These are phyloP conservation scores for Auanema freiburgensis DNA, from an alignment of 2,888 invertebrate species.

Conservation along the genomic window DNA sequence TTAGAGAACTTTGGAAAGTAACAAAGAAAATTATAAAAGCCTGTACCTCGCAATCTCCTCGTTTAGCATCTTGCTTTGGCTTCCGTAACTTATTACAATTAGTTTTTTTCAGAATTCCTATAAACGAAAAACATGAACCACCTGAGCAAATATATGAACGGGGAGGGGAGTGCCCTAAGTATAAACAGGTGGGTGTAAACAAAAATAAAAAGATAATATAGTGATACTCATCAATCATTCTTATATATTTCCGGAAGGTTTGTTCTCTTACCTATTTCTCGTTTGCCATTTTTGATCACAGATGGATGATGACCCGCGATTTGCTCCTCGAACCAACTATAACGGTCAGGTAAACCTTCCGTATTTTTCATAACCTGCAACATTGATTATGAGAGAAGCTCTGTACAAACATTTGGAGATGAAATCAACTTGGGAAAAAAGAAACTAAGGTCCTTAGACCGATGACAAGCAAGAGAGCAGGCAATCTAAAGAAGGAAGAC, in stretches of 20 bases:
- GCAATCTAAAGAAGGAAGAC: conserved; percentile 12
- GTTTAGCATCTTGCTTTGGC: conserved; percentile 49
- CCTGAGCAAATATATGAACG: background rate
- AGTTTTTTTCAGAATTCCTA: conserved; percentile 56
- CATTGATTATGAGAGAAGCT: conserved; percentile 1
- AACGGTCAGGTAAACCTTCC: conserved; percentile 40
- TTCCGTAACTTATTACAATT: conserved; percentile 50
- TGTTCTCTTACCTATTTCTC: conserved; percentile 56
- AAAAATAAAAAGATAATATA: background rate
- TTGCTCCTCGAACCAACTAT: conserved; percentile 54
- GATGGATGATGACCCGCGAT: conserved; percentile 63
- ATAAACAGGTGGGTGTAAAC: background rate
- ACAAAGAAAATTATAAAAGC: background rate
- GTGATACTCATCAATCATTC: background rate
- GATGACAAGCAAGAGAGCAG: conserved; percentile 18
- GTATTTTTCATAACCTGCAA: background rate
- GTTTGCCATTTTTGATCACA: conserved; percentile 57
- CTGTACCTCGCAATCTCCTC: conserved; percentile 55
- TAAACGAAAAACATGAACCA: conserved; percentile 22
- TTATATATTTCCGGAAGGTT: too few species aligned
- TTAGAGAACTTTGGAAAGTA: background rate
- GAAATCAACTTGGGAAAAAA: conserved; percentile 3
- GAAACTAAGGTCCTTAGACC: background rate
- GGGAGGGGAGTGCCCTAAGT: background rate
- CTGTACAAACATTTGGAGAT: conserved; percentile 7